A percentile compares a stretch with the other conserved stretches of the same genome.
These are phyloP conservation scores for Marmota flaviventris DNA, from an alignment of 2,113 vertebrate genomes.

Conservation along the genomic window DNA sequence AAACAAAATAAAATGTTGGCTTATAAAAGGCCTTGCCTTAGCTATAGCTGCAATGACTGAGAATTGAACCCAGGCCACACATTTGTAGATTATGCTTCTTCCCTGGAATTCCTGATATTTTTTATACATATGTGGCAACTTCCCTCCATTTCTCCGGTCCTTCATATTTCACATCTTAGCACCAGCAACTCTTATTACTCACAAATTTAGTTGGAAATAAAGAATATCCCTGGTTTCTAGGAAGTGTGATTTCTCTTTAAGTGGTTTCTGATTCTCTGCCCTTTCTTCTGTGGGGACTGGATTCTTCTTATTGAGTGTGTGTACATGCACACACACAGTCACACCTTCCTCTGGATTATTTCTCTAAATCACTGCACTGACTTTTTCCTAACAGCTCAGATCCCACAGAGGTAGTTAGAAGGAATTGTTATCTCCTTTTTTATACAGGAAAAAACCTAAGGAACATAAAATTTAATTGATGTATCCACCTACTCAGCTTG, in stretches of 20 bases:
- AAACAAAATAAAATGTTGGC: slow-evolving; percentile 56
- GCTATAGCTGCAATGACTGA: slow-evolving; percentile 12
- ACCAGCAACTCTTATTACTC: neutral
- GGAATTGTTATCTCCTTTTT: slow-evolving; percentile 64
- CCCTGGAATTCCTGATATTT: neutral
- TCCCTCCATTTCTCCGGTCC: neutral
- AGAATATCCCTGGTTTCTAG: neutral
- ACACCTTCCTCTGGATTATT: neutral
- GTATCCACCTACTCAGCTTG: slow-evolving; percentile 54
- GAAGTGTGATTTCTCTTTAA: neutral
- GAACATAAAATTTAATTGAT: slow-evolving; percentile 78
- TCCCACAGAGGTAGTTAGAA: slow-evolving; percentile 71
- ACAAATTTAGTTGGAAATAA: neutral
- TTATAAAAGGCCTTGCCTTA: slow-evolving; percentile 46
- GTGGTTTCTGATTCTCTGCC: neutral
- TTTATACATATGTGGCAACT: neutral
- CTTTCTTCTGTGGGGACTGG: neutral
- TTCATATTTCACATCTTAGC: slow-evolving; percentile 35
- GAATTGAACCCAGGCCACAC: neutral
- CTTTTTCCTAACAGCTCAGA: slow-evolving; percentile 63
- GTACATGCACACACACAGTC: no score
- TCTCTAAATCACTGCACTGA: slow-evolving; percentile 53
- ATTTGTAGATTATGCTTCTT: neutral
- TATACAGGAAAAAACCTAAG: slow-evolving; percentile 60
- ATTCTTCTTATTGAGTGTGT: neutral